These are phyloP conservation scores for Amphiduros pacificus DNA, from an alignment of 2,888 invertebrate species.

Conservation along the genomic window DNA sequence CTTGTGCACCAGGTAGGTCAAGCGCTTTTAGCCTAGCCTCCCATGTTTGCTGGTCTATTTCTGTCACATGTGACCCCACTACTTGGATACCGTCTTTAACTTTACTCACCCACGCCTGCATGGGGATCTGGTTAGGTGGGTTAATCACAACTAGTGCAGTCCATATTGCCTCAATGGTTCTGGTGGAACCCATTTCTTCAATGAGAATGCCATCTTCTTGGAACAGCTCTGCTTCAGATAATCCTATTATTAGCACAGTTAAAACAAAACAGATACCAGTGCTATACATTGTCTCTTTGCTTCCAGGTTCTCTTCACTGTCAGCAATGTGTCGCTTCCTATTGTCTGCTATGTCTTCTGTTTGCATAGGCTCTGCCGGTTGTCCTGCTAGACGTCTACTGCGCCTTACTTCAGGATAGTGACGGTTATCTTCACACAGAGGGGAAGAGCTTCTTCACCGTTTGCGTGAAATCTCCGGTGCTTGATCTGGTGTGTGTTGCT, in stretches of 20 bases:
- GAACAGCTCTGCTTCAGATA: neutral
- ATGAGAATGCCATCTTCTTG: neutral
- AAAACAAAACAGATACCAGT: too few relatives aligned
- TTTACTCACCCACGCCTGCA: conserved; percentile 1
- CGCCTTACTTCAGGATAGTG: too few relatives aligned
- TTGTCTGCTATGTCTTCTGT: too few relatives aligned
- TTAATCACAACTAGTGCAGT: neutral
- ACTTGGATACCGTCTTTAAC: neutral
- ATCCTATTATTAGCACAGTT: too few relatives aligned
- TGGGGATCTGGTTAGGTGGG: neutral
- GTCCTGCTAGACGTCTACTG: too few relatives aligned
- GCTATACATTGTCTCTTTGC: neutral
- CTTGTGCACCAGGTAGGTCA: neutral
- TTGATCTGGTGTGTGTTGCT: too few relatives aligned
- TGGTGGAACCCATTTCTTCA: neutral
- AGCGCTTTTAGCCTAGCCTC: neutral
- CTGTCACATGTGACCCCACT: neutral
- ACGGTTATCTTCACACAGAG: too few relatives aligned
- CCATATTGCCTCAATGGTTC: neutral
- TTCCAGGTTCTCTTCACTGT: neutral
- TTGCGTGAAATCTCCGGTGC: too few relatives aligned
- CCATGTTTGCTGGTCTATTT: neutral
- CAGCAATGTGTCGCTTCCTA: too few relatives aligned
- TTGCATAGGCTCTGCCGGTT: too few relatives aligned
- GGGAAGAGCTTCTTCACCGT: too few relatives aligned